Conservation (phyloP, 2,888 invertebrate genomes). For the Emesis castigata region DNA sequence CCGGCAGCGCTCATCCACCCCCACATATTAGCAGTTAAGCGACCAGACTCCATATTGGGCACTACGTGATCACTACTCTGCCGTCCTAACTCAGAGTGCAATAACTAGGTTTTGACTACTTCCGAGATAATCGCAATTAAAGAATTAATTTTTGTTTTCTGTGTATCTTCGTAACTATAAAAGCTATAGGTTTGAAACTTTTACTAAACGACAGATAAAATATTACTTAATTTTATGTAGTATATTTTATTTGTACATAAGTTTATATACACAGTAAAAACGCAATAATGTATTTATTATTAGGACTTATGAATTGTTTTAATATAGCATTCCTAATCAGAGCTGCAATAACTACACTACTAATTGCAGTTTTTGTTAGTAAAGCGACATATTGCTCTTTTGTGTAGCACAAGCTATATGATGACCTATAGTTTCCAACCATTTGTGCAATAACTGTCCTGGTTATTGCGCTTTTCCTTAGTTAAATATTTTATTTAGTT, state of each 20-base stretch:
- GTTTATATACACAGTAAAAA: slow-evolving; percentile 15
- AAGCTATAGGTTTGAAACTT: slow-evolving; percentile 33
- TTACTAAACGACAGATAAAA: slow-evolving; percentile 24
- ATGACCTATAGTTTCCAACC: slow-evolving; percentile 25
- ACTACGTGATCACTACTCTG: too few species aligned
- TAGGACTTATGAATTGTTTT: slow-evolving; percentile 18
- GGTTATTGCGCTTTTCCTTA: slow-evolving; percentile 19
- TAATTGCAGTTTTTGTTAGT: slow-evolving; percentile 22
- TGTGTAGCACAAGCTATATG: slow-evolving; percentile 19
- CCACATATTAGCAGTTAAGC: too few species aligned
- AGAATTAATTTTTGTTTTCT: slow-evolving; percentile 19
- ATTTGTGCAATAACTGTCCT: slow-evolving; percentile 26
- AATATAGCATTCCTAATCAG: slow-evolving; percentile 17
- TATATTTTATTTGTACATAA: slow-evolving; percentile 24
- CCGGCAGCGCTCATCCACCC: too few species aligned
- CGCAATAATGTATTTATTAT: slow-evolving; percentile 21
- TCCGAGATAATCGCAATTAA: slow-evolving; percentile 14
- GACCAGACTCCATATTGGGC: too few species aligned
- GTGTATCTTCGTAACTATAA: slow-evolving; percentile 25
- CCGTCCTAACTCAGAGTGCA: background rate
- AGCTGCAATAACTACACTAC: slow-evolving; percentile 26
- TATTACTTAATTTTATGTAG: slow-evolving; percentile 27
- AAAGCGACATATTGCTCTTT: slow-evolving; percentile 20
- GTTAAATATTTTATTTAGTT: slow-evolving; percentile 25
- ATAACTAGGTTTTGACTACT: slow-evolving; percentile 30